Evolutionary conservation across 2,888 invertebrate species (phyloP), one percentile per base, ranked within the genome.

Genomic region (Luperina nickerlii): DNA sequence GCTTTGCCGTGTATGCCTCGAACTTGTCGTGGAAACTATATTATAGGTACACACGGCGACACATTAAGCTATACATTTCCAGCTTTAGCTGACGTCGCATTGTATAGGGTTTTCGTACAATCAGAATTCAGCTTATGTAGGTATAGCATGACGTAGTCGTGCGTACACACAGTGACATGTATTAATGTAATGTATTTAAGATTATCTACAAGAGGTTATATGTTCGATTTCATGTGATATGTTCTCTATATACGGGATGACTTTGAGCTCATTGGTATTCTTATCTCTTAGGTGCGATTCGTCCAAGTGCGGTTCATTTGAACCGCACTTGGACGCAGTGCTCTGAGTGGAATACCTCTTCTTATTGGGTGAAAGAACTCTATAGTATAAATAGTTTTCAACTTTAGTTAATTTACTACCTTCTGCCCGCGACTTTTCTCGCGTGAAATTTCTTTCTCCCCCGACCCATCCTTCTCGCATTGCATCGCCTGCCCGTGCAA

Each of bases 1-100:
- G 83, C 87, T 89, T 89, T 81, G 74, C 85, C 87, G 80, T 85
- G 85, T 90, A 81, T 79, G 75, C 80, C 70, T 79, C 79, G 82
- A 88, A 84, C 82, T 86, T 86, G 79, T 82, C 86, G 85, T 78
- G 77, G 83, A 81, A 81, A 63, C 67, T 74, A 67, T 4, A 18
- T 63, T 73, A 42, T 54, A 87, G 27, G 11, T 75, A 27, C 8
- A 48, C 13, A 48, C 48, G 48, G 13, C 48, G 48, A 48, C 13
- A 48, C 13, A 48, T 48, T 4, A 13, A 13, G 4, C 13, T 48
- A 48, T 3, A 48, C 4, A 48, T 48, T 13, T 48, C 13, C 48
- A 48, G 48, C 13, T 48, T 48, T 48, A 13, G 13, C 13, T 48
- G 48, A 48, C 4, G 3, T 48, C 13, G 48, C 13, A 13, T 13